Percentiles rank a stretch among this genome's conserved stretches.
phyloP scores from a whole-genome alignment of 2,888 invertebrate genomes.

The Callinectes sapidus region DNA sequence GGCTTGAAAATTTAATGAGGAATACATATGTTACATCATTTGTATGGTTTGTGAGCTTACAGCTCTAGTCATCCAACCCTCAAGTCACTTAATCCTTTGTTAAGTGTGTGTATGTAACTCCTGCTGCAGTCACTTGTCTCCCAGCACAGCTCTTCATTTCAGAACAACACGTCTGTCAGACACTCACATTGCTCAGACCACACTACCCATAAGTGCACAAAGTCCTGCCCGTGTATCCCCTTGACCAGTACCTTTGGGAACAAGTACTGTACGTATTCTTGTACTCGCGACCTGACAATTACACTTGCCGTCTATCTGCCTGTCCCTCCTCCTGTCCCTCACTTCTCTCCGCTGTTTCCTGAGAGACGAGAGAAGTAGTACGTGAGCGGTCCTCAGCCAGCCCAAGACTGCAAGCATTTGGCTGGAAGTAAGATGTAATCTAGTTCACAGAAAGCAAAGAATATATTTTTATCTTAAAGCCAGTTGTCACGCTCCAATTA shows the following conservation, averaged over 20 bases:
- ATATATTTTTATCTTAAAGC: constrained; percentile 30
- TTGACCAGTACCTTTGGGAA: constrained; percentile 13
- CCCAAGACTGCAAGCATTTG: constrained; percentile 18
- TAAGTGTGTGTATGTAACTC: constrained; percentile 8
- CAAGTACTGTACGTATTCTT: constrained; percentile 12
- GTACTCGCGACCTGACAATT: constrained; percentile 28
- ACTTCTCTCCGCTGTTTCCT: constrained; percentile 22
- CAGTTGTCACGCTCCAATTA: constrained; percentile 8
- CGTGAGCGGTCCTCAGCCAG: constrained; percentile 1
- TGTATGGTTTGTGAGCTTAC: neutral
- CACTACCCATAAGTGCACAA: constrained; percentile 22
- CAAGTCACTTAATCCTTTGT: neutral
- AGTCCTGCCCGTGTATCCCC: neutral
- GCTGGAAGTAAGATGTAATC: constrained; percentile 19
- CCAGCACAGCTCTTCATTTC: neutral
- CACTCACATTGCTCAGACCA: neutral
- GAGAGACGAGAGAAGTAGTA: constrained; percentile 26
- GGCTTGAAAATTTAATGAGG: neutral
- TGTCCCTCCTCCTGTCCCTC: constrained; percentile 11
- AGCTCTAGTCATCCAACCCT: neutral
- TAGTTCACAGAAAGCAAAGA: neutral
- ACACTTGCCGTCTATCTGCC: constrained; percentile 27
- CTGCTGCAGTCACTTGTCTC: neutral
- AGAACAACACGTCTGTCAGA: neutral
- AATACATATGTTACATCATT: neutral